These are phyloP conservation scores for Hemiscyllium ocellatum DNA, from an alignment of 2,113 vertebrate genomes.

Conservation along the genomic window DNA sequence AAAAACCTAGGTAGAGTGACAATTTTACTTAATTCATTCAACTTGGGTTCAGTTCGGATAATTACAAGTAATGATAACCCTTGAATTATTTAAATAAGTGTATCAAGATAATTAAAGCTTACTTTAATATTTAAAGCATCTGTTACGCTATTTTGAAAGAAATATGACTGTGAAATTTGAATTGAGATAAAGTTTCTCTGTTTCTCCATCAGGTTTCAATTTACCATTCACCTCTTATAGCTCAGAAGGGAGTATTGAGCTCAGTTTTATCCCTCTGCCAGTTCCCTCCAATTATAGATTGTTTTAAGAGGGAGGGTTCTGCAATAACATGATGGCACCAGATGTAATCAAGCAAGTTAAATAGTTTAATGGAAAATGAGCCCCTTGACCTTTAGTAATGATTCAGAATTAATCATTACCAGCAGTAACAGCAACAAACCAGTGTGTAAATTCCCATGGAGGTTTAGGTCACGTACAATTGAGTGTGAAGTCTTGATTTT, in stretches of 20 bases:
- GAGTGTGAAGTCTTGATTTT: not conserved
- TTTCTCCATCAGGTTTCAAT: not conserved
- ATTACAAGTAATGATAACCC: not conserved
- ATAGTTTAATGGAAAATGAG: slow-evolving; percentile 13
- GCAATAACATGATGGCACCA: not conserved
- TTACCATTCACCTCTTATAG: not conserved
- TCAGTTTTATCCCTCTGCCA: not conserved
- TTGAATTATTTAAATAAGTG: not conserved
- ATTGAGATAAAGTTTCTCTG: not conserved
- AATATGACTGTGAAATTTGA: not conserved
- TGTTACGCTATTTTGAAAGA: not conserved
- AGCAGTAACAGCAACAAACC: not conserved
- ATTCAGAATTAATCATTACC: not conserved
- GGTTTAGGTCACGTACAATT: not conserved
- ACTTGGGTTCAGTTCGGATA: not conserved
- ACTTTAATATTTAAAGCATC: not conserved
- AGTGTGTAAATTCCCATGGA: not conserved
- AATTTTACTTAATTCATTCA: not conserved
- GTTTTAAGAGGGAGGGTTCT: not conserved
- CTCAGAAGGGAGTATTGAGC: not conserved
- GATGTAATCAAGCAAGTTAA: slow-evolving; percentile 27
- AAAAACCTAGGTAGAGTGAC: not conserved
- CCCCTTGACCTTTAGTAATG: slow-evolving; percentile 26
- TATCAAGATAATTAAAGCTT: not conserved
- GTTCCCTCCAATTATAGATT: not conserved